Evolutionary conservation across 1,140 invertebrate genomes (phyloP).

Genomic region (Rhagoletis pomonella): DNA sequence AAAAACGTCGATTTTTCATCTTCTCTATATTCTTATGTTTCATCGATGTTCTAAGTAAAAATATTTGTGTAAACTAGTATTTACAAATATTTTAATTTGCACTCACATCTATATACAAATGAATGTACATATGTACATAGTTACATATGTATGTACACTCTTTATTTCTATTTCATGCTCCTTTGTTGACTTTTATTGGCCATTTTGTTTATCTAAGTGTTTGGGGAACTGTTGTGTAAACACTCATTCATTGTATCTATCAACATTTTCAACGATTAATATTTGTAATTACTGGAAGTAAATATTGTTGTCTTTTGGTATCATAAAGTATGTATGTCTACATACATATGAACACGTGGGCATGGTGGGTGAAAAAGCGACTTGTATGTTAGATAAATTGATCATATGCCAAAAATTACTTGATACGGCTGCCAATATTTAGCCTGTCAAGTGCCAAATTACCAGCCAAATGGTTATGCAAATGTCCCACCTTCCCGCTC

Average conservation of each 20-base stretch:
- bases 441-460: background rate
- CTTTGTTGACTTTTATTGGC: background rate
- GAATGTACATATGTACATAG: no score
- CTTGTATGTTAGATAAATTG: no score
- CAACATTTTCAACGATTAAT: background rate
- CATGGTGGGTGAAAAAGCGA: no score
- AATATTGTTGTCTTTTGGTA: background rate
- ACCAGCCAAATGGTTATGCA: background rate
- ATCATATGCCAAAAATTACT: no score
- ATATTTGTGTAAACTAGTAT: no score
- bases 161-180: background rate
- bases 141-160: no score
- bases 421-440: no score
- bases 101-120: no score
- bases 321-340: background rate
- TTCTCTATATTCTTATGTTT: background rate
- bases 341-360: no score
- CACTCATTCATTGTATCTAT: background rate
- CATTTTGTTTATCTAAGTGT: background rate
- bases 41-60: background rate
- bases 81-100: no score
- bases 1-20: background rate
- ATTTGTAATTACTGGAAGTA: background rate
- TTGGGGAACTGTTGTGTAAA: background rate
- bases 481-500: no score